These are phyloP conservation scores for Acleris laterana DNA, from an alignment of 2,888 invertebrate genomes.

Conservation along the genomic window DNA sequence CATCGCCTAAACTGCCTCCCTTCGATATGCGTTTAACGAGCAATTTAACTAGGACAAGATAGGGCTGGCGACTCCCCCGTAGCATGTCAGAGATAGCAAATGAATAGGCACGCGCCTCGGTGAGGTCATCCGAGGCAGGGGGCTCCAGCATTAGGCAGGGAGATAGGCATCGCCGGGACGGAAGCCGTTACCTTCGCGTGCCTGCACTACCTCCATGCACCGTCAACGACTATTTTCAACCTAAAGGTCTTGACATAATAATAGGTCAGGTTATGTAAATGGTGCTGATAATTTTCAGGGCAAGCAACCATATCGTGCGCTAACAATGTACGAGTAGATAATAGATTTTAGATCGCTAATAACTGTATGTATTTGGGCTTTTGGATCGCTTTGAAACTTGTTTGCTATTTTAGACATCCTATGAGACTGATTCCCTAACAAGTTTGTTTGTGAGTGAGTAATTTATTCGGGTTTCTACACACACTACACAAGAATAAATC, in stretches of 20 bases:
- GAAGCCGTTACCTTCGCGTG: conserved; percentile 51
- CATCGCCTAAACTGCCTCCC: conserved; percentile 4
- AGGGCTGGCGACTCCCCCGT: conserved; percentile 27
- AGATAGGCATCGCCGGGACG: conserved; percentile 49
- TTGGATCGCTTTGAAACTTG: not conserved
- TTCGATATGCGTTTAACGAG: conserved; percentile 18
- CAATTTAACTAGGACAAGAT: conserved; percentile 26
- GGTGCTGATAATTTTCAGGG: conserved; percentile 42
- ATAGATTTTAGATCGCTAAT: not conserved
- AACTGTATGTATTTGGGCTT: not conserved
- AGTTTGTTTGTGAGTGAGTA: too few species aligned
- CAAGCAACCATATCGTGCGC: not conserved
- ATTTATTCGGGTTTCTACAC: too few species aligned
- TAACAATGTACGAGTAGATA: not conserved
- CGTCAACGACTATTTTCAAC: conserved; percentile 47
- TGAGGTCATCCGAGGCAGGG: conserved; percentile 35
- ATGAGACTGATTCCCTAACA: not conserved
- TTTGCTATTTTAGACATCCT: not conserved
- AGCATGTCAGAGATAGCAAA: conserved; percentile 38
- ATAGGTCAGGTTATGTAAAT: conserved; percentile 63
- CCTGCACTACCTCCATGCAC: conserved; percentile 51
- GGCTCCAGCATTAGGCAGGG: conserved; percentile 20
- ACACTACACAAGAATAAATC: too few species aligned
- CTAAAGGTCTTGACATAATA: conserved; percentile 48
- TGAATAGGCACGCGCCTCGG: conserved; percentile 37